Conservation (phyloP, 2,797 vertebrate genomes). For the Chiroxiphia lanceolata region DNA sequence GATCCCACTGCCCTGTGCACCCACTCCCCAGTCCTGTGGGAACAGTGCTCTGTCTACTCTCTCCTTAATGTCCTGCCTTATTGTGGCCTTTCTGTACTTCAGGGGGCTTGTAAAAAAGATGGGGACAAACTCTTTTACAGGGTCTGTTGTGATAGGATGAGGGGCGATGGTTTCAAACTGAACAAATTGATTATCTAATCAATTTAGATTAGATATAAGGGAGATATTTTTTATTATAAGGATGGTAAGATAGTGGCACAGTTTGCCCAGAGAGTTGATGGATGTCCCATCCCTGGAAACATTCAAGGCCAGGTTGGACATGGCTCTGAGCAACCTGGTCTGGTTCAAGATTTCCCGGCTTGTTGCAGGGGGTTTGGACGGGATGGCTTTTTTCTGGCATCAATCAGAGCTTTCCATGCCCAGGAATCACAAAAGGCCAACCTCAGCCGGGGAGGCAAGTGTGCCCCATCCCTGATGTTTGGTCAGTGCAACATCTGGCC, state of each 20-base stretch:
- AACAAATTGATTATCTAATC: neutral
- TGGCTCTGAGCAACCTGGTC: neutral
- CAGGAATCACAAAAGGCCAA: neutral
- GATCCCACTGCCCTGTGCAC: neutral
- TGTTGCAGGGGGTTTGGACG: neutral
- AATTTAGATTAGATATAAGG: neutral
- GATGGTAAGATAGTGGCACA: neutral
- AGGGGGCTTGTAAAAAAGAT: neutral
- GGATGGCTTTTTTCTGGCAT: neutral
- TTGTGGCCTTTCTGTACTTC: neutral
- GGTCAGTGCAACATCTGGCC: neutral
- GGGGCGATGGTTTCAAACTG: neutral
- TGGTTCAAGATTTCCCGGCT: neutral
- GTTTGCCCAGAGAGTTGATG: neutral
- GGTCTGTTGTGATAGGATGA: rapidly evolving
- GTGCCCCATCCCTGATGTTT: neutral
- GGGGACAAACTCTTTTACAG: neutral
- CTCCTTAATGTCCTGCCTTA: neutral
- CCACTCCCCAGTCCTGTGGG: neutral
- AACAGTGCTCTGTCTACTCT: neutral
- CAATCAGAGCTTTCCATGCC: neutral
- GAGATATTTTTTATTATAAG: neutral
- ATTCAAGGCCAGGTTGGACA: rapidly evolving
- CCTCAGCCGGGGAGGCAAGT: neutral
- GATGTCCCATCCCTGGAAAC: neutral